phyloP scores from a whole-genome alignment of 2,113 vertebrate genomes.

The Callipepla californica region DNA sequence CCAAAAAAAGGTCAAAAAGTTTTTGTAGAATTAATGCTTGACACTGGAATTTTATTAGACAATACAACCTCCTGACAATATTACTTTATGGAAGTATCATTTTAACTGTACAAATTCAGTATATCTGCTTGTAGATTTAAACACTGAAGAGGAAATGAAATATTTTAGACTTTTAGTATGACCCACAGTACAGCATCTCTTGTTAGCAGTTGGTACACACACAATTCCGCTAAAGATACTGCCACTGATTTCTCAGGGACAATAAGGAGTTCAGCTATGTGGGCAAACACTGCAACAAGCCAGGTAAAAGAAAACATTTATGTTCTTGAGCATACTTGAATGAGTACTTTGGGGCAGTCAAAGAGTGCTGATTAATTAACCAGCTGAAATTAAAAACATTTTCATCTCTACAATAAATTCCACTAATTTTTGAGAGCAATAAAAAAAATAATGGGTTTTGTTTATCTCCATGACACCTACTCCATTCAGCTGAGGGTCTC shows the following conservation, averaged over 20 bases:
- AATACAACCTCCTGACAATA: neutral
- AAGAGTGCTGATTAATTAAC: neutral
- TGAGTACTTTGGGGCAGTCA: neutral
- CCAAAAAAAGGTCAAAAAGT: neutral
- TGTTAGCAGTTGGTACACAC: neutral
- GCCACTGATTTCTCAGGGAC: neutral
- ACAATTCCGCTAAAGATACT: neutral
- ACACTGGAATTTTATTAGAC: neutral
- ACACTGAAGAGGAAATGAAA: neutral
- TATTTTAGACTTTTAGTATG: neutral
- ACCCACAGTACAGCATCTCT: neutral
- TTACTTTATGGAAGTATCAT: neutral
- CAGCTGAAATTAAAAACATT: neutral
- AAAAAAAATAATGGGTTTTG: neutral
- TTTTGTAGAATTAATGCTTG: neutral
- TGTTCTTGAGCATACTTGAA: neutral
- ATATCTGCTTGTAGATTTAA: neutral
- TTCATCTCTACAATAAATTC: neutral
- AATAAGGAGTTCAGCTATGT: neutral
- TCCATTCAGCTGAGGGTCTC: neutral
- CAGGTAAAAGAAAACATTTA: neutral
- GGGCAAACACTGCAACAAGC: neutral
- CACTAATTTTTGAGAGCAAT: neutral
- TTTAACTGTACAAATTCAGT: neutral
- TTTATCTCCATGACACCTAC: neutral